These are phyloP conservation scores for Amyelois transitella DNA, from an alignment of 1,140 invertebrate species.

Conservation along the genomic window DNA sequence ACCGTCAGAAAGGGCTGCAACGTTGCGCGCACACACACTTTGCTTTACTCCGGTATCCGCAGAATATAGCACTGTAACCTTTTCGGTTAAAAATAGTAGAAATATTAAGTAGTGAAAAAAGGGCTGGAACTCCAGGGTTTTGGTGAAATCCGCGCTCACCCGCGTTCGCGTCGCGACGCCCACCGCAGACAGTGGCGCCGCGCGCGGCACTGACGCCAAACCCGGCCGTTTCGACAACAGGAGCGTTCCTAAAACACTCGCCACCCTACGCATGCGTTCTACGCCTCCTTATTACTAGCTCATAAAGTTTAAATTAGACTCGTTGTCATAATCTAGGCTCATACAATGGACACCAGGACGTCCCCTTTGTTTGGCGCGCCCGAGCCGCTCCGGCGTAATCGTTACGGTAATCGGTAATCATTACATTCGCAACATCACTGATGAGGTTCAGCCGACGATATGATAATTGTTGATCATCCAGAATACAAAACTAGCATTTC, in stretches of 20 bases:
- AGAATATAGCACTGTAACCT: not conserved
- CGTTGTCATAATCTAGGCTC: constrained; percentile 5
- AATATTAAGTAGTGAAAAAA: not conserved
- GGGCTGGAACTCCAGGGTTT: not conserved
- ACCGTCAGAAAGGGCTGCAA: not conserved
- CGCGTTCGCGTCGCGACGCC: constrained; percentile 51
- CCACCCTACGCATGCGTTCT: constrained; percentile 17
- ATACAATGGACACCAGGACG: constrained; percentile 43
- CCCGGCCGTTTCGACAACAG: constrained; percentile 33
- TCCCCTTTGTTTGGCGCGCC: constrained; percentile 63
- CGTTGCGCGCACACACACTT: not conserved
- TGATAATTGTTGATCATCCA: not conserved
- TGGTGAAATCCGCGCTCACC: not conserved
- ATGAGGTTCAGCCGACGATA: not conserved
- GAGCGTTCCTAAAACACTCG: constrained; percentile 32
- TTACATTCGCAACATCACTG: constrained; percentile 23
- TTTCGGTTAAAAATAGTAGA: not conserved
- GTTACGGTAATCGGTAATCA: constrained; percentile 28
- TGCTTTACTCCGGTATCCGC: not conserved
- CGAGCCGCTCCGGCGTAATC: constrained; percentile 34
- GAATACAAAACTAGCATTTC: too few relatives aligned
- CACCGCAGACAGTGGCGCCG: constrained; percentile 60
- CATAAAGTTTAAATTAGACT: constrained; percentile 26
- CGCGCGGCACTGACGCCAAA: constrained; percentile 63
- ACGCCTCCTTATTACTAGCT: constrained; percentile 18